Base-by-base conservation (phyloP, 2,797 vertebrate genomes). In the Setipinna tenuifilis region DNA sequence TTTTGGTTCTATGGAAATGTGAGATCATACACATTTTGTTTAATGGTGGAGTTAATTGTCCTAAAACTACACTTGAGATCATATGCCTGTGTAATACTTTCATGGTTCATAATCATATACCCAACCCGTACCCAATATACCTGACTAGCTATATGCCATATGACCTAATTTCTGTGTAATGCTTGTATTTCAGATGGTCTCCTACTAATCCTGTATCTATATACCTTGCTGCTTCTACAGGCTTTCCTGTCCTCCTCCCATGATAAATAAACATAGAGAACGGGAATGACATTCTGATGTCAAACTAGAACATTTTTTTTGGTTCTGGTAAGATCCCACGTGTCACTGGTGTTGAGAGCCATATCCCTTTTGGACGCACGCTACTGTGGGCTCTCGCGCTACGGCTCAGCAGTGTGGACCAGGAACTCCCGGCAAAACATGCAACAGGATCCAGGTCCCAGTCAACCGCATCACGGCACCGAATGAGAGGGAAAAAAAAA, bases 391-490 rank as follows among this genome's bases (percentile, higher is more conserved):
- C 80, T 46, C 46, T 31, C 9, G 62, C 85, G 1, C n/a, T 87
- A 78, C 83, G 85, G 35, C 54, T 23, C 57, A 71, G 59, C 4
- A 41, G 10, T 35, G n/a, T 16, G 71, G 35, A 44, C 41, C 48
- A 88, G 80, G 81, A 90, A 82, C 81, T 85, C 78, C 59, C 78
- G 65, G 46, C 84, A 82, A 88, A 82, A 88, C 71, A 84, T 82
- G n/a, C 41, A 46, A 83, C 85, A n/a, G 61, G 71, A 80, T 80
- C 87, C 10, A 78, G 82, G 85, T 86, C 86, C 81, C 85, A 86
- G 82, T 75, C 54, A 88, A 89, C 89, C 90, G 88, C 89, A 89
- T 87, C 86, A 91, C 86, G 91, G 88, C 90, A 87, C 81, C 83
- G 86, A 85, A 44, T 23, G 80, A 83, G 83, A 28, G 89, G 89